Conservation (phyloP, 2,113 vertebrate species). For the Solea senegalensis region DNA sequence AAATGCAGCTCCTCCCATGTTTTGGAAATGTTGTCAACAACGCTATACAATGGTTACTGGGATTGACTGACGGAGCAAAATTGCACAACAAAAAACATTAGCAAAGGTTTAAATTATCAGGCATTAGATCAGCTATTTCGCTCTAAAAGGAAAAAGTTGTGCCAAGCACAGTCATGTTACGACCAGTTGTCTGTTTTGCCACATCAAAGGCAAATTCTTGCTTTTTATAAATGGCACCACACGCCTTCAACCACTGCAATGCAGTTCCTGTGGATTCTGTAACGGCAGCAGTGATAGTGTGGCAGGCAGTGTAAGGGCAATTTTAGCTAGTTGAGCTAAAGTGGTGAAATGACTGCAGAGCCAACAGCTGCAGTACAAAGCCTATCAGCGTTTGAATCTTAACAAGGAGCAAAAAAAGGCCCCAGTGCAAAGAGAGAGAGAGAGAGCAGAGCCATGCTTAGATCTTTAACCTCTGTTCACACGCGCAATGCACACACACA, state of each 20-base stretch:
- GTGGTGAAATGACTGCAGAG: conserved; percentile 66
- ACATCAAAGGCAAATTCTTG: conserved; percentile 43
- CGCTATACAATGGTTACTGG: too few relatives aligned
- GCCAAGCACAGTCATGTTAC: conserved; percentile 33
- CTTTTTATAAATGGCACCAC: conserved; percentile 29
- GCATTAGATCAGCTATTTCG: conserved; percentile 24
- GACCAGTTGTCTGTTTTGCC: conserved; percentile 40
- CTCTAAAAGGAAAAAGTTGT: conserved; percentile 33
- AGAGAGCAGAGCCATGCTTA: conserved; percentile 73
- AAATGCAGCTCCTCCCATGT: too few relatives aligned
- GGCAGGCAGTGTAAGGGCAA: conserved; percentile 36
- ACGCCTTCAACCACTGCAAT: conserved; percentile 24
- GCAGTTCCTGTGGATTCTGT: conserved; percentile 41
- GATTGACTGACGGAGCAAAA: too few relatives aligned
- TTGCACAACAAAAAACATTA: too few relatives aligned
- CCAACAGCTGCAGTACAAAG: conserved; percentile 77
- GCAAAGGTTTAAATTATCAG: neutral
- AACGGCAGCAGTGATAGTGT: conserved; percentile 31
- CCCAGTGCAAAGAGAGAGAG: conserved; percentile 72
- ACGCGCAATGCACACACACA: conserved; percentile 23
- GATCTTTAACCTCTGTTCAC: conserved; percentile 71
- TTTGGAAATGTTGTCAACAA: too few relatives aligned
- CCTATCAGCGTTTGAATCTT: conserved; percentile 74
- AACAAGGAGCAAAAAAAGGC: conserved; percentile 75
- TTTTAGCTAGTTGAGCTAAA: conserved; percentile 64